These are phyloP conservation scores for Myotis myotis DNA, from an alignment of 2,797 vertebrate genomes.

Conservation along the genomic window DNA sequence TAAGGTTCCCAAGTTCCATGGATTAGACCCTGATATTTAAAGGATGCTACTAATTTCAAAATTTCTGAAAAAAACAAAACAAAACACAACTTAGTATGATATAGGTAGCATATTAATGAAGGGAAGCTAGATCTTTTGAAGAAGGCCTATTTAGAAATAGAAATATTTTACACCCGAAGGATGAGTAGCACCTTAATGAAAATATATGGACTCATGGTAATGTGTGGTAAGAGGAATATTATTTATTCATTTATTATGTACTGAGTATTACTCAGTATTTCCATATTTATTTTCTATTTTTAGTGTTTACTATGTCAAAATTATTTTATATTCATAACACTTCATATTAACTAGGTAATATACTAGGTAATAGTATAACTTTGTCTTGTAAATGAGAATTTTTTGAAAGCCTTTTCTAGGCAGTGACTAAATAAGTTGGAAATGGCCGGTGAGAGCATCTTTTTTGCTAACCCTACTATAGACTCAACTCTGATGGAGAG, in stretches of 20 bases:
- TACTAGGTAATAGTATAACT: neutral
- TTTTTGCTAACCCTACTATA: neutral
- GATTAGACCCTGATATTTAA: neutral
- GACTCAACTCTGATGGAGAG: neutral
- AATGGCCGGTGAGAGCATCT: neutral
- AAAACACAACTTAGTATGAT: neutral
- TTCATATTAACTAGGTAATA: neutral
- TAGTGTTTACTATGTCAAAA: neutral
- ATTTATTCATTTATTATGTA: neutral
- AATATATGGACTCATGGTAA: neutral
- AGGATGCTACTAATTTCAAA: neutral
- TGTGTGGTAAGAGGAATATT: neutral
- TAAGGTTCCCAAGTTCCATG: neutral
- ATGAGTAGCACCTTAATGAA: neutral
- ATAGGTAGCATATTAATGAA: neutral
- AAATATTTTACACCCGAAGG: neutral
- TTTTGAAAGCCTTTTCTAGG: neutral
- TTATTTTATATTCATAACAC: neutral
- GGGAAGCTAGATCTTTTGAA: neutral
- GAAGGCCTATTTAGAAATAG: conserved; percentile 1
- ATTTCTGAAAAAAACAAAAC: neutral
- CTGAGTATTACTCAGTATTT: neutral
- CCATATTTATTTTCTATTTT: neutral
- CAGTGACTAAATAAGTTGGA: neutral
- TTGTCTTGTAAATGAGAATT: neutral